Percentiles rank a stretch among this genome's conserved stretches.
phyloP scores from a whole-genome alignment of 2,113 vertebrate genomes.

The Rhadina sibilatrix region DNA sequence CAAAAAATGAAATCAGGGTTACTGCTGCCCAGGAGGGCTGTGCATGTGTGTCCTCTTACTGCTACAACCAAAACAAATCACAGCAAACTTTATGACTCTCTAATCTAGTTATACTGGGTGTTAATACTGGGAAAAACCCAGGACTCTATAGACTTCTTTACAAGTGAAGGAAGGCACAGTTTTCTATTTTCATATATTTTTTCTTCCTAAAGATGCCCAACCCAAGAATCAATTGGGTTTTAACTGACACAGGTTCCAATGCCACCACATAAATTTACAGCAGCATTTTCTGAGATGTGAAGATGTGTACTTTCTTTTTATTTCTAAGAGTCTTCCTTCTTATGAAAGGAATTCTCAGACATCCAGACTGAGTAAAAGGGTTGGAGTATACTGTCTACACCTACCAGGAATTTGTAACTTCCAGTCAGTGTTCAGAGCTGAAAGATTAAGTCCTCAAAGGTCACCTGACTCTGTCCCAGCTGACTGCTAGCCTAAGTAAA shows the following conservation, averaged over 20 bases:
- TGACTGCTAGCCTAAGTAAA: neutral
- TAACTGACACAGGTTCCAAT: neutral
- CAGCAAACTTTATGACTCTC: neutral
- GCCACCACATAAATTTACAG: neutral
- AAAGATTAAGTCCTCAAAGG: neutral
- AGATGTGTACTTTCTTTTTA: neutral
- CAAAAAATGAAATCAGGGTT: neutral
- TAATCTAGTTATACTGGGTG: neutral
- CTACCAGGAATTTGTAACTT: neutral
- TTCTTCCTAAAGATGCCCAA: neutral
- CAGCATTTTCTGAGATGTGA: neutral
- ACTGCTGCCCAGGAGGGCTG: neutral
- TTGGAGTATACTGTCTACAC: neutral
- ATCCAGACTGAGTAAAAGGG: neutral
- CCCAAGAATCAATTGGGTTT: neutral
- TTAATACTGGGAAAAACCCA: neutral
- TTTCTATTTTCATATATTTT: neutral
- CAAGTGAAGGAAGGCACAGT: neutral
- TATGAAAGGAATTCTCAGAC: neutral
- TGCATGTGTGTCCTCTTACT: neutral
- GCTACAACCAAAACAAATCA: neutral
- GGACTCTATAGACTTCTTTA: neutral
- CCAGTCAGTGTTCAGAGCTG: neutral
- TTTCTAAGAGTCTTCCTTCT: neutral
- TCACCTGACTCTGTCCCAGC: neutral